Base-by-base conservation (phyloP, 2,113 vertebrate species). In the Phoenicopterus ruber region DNA sequence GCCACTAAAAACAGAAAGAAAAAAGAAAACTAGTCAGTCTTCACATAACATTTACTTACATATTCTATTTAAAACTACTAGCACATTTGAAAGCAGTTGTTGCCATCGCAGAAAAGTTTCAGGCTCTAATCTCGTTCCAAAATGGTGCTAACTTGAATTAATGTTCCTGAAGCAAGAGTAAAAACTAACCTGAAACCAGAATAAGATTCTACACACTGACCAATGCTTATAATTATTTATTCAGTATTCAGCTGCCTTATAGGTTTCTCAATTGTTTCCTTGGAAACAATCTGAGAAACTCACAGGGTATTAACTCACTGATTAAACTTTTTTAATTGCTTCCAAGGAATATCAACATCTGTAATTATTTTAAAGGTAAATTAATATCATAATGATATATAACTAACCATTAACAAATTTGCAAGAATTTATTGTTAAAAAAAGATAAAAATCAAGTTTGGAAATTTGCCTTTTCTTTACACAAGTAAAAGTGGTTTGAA, bases 1-100 rank as follows among this genome's bases (percentile, higher is more conserved):
- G 98, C 98, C 98, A 99, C 98, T 99, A 98, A 97, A 98, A 98
- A 36, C 89, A 97, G 93, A 97, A 97, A 97, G 95, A 97, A 97
- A 97, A 90, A 84, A 90, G 93, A 88, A 69, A 96, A 97, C 92
- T 71, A 95, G 94, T 94, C 31, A 82, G 10, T 83, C 57, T 96
- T 70, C 52, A 71, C 26, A n/a, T 49, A 74, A 55, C 22, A 57
- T 73, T 58, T 61, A 50, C 28, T 91, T 47, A 59, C 11, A 40
- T 31, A 59, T 52, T 71, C 65, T 52, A 44, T 67, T n/a, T 88
- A 50, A 66, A 88, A 66, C 28, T 71, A 55, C 25, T 14, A 71
- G 16, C 28, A 62, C 21, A 46, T 26, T 36, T 69, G 31, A 85
- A 87, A 86, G 40, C 12, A 8, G 31, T 57, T 17, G 24, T 24